Evolutionary conservation across 1,140 invertebrate species (phyloP), one percentile per base, ranked within the genome.

Genomic region (Drosophila lacertosa): DNA sequence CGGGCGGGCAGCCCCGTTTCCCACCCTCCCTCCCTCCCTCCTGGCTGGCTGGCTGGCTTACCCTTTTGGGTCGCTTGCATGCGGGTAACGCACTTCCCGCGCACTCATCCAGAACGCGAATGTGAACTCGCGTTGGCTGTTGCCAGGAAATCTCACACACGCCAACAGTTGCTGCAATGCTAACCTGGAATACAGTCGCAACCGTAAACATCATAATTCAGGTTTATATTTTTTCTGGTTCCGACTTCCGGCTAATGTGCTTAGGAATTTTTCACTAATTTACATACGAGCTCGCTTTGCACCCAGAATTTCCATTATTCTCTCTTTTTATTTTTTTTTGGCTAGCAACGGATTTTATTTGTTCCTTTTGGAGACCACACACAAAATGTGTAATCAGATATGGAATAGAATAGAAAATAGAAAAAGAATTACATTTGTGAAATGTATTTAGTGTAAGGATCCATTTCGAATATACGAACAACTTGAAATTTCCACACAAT

Each of bases 81-180:
- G 62, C 71, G 35, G 60, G 53, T 66, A 72, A 81, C 77, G 77
- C 77, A 81, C 77, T 66, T 66, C 33, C 64, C 73, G 77, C 71
- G 74, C 82, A 88, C 57, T 88, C 81, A 88, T 70, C 81, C 81
- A 88, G 74, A 86, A 88, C 82, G 74, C 16, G 35, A 32, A 48
- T 40, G 13, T 53, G 65, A 62, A 39, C 48, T 62, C 39, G 18
- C 32, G 26, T 33, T 35, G 33, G 39, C 45, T 33, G 24, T 24
- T 32, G 48, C 47, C 26, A 24, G 53, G 32, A 64, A 64, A 58
- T 65, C 60, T 44, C 55, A 5, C 45, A 40, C 18, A 39, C 42
- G 20, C 4, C 22, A 62, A 35, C 29, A 54, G 32, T 22, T 60
- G 11, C 26, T 48, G 39, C 26, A 20, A 29, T 20, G 33, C 40